These are phyloP conservation scores for Pollenia amentaria DNA, from an alignment of 2,888 invertebrate genomes.

Conservation along the genomic window DNA sequence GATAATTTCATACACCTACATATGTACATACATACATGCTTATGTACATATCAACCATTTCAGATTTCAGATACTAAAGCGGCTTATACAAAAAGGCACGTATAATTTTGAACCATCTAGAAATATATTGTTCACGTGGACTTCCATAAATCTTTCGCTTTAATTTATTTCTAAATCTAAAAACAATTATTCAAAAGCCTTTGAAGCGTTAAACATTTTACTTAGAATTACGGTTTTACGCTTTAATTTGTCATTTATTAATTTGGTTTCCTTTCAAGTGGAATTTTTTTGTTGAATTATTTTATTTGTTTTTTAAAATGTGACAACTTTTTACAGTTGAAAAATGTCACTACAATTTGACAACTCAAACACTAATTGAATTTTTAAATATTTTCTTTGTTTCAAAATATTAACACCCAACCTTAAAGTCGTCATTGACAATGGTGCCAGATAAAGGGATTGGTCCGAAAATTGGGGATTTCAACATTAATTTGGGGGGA, in stretches of 20 bases:
- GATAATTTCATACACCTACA: too few species aligned
- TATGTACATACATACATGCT: too few species aligned
- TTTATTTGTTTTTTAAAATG: conserved; percentile 11
- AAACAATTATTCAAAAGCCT: neutral
- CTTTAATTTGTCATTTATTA: conserved; percentile 9
- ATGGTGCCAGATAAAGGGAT: neutral
- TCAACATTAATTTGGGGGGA: too few species aligned
- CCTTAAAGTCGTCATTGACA: neutral
- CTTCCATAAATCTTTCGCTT: too few species aligned
- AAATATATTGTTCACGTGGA: too few species aligned
- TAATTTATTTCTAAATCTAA: neutral
- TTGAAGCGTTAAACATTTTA: conserved; percentile 1
- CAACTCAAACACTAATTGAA: conserved; percentile 52
- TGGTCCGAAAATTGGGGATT: neutral
- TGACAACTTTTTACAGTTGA: conserved; percentile 27
- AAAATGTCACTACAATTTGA: conserved; percentile 41
- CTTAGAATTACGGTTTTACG: neutral
- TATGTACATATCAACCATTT: too few species aligned
- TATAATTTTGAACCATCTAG: too few species aligned
- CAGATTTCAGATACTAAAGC: too few species aligned
- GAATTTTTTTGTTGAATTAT: neutral
- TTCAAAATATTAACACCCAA: conserved; percentile 12
- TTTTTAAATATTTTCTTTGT: conserved; percentile 46
- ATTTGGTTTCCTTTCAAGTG: conserved; percentile 20
- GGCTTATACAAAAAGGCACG: too few species aligned